Evolutionary conservation across 2,797 vertebrate species (phyloP).

Genomic region (Intellagama lesueurii): DNA sequence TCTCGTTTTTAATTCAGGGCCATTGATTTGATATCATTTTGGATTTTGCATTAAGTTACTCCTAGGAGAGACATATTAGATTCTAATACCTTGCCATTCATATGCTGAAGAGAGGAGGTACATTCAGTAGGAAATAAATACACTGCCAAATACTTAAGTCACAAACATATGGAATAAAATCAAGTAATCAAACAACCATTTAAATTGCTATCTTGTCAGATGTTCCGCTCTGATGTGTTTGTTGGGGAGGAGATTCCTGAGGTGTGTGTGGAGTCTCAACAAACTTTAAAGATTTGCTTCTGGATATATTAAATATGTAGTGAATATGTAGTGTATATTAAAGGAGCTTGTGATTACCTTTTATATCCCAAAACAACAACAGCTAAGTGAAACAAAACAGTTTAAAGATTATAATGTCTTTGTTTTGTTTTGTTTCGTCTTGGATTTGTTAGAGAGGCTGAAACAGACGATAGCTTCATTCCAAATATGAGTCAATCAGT

Average conservation of each 20-base stretch:
- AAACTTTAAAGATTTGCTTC: background rate
- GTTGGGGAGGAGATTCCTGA: too few species aligned
- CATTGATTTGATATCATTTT: constrained; percentile 27
- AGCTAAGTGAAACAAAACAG: too few species aligned
- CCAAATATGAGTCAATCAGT: too few species aligned
- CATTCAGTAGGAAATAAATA: background rate
- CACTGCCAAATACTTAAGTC: background rate
- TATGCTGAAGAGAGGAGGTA: background rate
- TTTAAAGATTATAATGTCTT: too few species aligned
- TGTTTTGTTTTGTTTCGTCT: too few species aligned
- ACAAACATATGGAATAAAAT: background rate
- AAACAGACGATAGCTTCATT: background rate
- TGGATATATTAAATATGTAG: background rate
- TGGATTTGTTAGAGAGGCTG: background rate
- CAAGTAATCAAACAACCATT: background rate
- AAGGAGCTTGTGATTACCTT: background rate
- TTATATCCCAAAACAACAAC: background rate
- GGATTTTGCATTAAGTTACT: constrained; percentile 7
- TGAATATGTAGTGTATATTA: background rate
- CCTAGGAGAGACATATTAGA: background rate
- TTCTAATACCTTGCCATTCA: background rate
- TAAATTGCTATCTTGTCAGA: background rate
- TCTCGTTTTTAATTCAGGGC: constrained; percentile 6
- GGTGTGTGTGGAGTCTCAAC: background rate
- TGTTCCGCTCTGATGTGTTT: background rate